Conservation (phyloP, 2,888 invertebrate species). For the Chloromyia formosa region DNA sequence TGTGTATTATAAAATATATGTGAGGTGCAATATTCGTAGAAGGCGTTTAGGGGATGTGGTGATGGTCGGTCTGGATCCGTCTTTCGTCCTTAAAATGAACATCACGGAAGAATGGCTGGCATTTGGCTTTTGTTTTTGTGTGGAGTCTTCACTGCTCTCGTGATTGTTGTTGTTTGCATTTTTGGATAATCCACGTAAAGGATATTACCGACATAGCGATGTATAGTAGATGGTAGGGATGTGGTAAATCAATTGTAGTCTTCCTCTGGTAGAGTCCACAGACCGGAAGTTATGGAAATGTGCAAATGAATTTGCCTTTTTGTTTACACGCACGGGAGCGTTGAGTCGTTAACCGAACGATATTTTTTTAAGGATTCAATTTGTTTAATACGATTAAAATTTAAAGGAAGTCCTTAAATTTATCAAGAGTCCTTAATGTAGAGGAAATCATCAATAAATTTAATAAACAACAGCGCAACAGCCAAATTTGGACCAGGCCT, state of each 20-base stretch:
- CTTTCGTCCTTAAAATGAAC: conserved; percentile 25
- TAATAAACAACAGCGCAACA: no score
- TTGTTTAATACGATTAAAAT: no score
- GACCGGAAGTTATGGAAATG: conserved; percentile 37
- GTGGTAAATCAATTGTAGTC: conserved; percentile 11
- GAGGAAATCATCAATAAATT: no score
- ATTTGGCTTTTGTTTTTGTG: conserved; percentile 40
- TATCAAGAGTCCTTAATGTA: no score
- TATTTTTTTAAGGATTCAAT: no score
- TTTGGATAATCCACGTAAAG: background rate
- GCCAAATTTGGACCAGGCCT: no score
- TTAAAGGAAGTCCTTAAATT: no score
- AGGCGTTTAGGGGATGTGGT: background rate
- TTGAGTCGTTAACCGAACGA: no score
- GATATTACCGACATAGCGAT: background rate
- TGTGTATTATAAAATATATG: background rate
- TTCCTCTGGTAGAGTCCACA: conserved; percentile 9
- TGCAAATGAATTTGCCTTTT: conserved; percentile 35
- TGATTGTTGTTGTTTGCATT: conserved; percentile 26
- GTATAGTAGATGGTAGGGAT: background rate
- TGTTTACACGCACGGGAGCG: conserved; percentile 46
- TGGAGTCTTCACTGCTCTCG: conserved; percentile 29
- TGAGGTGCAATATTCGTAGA: background rate
- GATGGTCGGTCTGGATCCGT: background rate
- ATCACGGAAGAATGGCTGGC: conserved; percentile 34